Percentiles rank a stretch among this genome's conserved stretches.
These are phyloP conservation scores for Archips xylosteana DNA, from an alignment of 2,888 invertebrate species.

Conservation along the genomic window DNA sequence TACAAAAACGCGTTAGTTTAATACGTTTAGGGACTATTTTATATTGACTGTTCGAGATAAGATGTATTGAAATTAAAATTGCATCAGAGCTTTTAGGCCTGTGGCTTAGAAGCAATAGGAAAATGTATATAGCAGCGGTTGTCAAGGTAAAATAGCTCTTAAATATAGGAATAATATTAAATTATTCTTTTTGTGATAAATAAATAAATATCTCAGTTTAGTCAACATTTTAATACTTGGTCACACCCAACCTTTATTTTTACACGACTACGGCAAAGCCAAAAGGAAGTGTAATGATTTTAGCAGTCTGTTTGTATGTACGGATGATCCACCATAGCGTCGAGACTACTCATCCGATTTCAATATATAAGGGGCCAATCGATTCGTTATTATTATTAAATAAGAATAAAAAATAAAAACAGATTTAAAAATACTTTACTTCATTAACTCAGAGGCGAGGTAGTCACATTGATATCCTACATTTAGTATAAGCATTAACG, in stretches of 20 bases:
- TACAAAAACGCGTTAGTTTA: slow-evolving; percentile 51
- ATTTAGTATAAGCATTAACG: not conserved
- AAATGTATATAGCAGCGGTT: slow-evolving; percentile 14
- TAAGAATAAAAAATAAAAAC: not conserved
- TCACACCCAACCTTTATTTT: not conserved
- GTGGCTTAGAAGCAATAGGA: not conserved
- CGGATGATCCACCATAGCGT: no score
- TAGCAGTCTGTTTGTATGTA: no score
- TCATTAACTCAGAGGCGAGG: not conserved
- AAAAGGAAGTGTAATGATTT: no score
- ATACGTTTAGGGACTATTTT: slow-evolving; percentile 59
- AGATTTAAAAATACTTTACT: not conserved
- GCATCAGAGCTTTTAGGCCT: not conserved
- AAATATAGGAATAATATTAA: slow-evolving; percentile 66
- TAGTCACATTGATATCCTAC: not conserved
- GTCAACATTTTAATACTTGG: slow-evolving; percentile 47
- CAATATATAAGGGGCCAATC: no score
- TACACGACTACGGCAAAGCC: no score
- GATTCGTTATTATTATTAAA: not conserved
- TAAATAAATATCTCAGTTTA: slow-evolving; percentile 64
- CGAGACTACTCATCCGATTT: no score
- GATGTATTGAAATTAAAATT: not conserved
- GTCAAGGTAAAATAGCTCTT: slow-evolving; percentile 57
- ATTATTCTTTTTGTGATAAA: slow-evolving; percentile 75
- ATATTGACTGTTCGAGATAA: slow-evolving; percentile 39